Percentiles rank a stretch among this genome's conserved stretches.
Conservation (phyloP, 2,797 vertebrate genomes). For the Sparidentex hasta region DNA sequence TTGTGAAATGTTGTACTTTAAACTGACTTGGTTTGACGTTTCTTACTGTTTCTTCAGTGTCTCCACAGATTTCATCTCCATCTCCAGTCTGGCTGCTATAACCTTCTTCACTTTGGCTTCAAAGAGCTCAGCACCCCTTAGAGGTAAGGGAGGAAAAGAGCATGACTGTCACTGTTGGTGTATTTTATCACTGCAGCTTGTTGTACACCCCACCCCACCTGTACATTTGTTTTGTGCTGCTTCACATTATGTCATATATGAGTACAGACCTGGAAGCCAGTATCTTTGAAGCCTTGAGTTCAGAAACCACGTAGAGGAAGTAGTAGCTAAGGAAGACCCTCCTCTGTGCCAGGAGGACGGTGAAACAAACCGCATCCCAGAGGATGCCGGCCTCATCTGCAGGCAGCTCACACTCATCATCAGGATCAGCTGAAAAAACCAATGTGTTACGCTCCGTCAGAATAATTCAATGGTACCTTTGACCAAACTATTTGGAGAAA, state of each 20-base stretch:
- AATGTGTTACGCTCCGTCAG: background rate
- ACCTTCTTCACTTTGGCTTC: constrained; percentile 86
- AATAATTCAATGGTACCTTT: background rate
- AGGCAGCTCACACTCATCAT: constrained; percentile 83
- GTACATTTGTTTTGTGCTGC: background rate
- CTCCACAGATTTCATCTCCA: constrained; percentile 84
- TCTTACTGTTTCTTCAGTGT: constrained; percentile 85
- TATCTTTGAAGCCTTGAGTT: constrained; percentile 85
- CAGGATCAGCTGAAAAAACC: constrained; percentile 74
- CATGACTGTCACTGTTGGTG: background rate
- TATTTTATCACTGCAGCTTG: background rate
- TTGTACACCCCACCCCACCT: background rate
- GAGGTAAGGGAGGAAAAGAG: constrained; percentile 23
- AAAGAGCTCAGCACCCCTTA: constrained; percentile 86
- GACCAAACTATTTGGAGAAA: background rate
- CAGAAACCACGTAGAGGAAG: constrained; percentile 87
- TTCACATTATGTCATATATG: background rate
- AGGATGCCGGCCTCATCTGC: constrained; percentile 86
- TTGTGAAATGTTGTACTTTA: background rate
- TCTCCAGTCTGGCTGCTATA: constrained; percentile 79
- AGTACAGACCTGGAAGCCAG: constrained; percentile 83
- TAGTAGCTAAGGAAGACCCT: constrained; percentile 88
- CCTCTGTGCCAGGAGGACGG: constrained; percentile 84
- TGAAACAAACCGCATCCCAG: constrained; percentile 87
- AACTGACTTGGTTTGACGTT: background rate